A percentile compares a stretch with the other conserved stretches of the same genome.
phyloP scores from a whole-genome alignment of 35 echinoderm and acorn worm genomes.

The Ophiothrix spiculata region DNA sequence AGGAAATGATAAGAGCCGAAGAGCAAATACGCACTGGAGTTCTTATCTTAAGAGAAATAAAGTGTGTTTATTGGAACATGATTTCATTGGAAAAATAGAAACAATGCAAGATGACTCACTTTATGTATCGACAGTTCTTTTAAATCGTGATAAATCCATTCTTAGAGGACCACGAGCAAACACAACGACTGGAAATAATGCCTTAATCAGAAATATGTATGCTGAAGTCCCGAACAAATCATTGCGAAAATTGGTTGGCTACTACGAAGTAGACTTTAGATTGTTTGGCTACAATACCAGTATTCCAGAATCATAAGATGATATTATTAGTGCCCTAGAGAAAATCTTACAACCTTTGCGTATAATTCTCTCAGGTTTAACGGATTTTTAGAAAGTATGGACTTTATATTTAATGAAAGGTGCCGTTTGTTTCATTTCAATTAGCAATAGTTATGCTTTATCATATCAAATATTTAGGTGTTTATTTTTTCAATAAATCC shows the following conservation, averaged over 20 bases:
- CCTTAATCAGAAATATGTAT: background rate
- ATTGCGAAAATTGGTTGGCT: background rate
- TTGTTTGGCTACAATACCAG: background rate
- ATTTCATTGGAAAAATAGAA: conserved; percentile 3
- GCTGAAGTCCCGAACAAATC: background rate
- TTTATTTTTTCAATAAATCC: no score
- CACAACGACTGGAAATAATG: background rate
- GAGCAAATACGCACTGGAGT: background rate
- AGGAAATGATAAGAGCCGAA: background rate
- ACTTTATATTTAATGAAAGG: no score
- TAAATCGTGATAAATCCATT: background rate
- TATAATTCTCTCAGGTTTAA: no score
- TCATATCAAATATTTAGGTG: no score
- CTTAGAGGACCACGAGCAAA: background rate
- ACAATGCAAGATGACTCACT: background rate
- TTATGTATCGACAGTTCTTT: background rate
- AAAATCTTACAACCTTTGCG: no score
- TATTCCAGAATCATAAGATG: background rate
- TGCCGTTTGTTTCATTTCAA: no score
- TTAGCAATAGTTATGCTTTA: no score
- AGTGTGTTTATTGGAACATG: background rate
- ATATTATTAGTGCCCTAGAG: no score
- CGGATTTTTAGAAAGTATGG: no score
- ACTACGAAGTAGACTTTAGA: background rate
- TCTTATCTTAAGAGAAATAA: background rate